Evolutionary conservation across 1,140 invertebrate genomes (phyloP).

Genomic region (Drosophila leontia): DNA sequence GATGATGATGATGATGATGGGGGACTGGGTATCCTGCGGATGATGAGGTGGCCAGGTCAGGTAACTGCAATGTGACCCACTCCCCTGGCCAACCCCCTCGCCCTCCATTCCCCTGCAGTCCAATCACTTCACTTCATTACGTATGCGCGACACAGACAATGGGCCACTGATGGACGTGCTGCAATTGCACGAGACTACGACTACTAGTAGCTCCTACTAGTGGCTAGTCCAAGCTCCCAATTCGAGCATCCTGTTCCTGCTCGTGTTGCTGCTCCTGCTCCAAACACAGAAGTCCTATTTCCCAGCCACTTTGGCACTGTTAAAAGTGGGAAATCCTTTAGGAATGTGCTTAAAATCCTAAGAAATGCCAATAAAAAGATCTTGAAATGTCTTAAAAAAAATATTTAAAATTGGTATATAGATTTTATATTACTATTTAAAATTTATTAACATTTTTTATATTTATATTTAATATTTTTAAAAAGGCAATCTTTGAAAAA

Average conservation of each 20-base stretch:
- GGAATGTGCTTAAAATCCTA: no score
- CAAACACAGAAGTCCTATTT: constrained; percentile 50
- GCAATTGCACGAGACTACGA: constrained; percentile 41
- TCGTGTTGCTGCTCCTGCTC: background rate
- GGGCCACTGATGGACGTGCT: constrained; percentile 79
- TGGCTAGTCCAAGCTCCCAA: constrained; percentile 5
- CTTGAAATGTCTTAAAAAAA: background rate
- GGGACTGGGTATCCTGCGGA: constrained; percentile 15
- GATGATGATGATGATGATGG: constrained; percentile 7
- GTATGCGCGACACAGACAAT: constrained; percentile 82
- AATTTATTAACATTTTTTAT: no score
- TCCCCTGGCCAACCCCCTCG: background rate
- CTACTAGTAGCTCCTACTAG: constrained; percentile 26
- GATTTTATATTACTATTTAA: no score
- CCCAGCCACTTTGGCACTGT: constrained; percentile 35
- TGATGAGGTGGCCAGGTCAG: constrained; percentile 41
- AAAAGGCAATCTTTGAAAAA: no score
- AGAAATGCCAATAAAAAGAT: background rate
- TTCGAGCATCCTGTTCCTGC: background rate
- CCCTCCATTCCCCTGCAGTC: constrained; percentile 20
- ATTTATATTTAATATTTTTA: no score
- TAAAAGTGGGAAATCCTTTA: background rate
- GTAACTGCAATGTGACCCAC: constrained; percentile 31
- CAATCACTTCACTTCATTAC: constrained; percentile 68
- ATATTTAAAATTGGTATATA: background rate